Base-by-base conservation (phyloP, 2,113 vertebrate genomes). In the Carlito syrichta region DNA sequence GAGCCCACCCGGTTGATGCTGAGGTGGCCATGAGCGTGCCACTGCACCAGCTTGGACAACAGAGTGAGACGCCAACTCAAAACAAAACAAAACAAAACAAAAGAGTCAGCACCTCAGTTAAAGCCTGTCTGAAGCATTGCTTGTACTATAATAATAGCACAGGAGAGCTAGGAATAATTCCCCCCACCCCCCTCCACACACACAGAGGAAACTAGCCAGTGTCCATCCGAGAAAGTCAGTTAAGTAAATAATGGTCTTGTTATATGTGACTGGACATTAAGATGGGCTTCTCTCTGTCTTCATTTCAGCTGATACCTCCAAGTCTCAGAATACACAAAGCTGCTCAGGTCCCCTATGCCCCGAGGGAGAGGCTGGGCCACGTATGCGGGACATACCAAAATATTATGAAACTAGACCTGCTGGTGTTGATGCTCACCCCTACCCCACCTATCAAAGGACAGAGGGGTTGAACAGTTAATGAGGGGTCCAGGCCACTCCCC, bases 401-500 rank as follows among this genome's bases (percentile, higher is more conserved):
- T 25, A 27, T n/a, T 12, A 4, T 35, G 35, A 77, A 69, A 40
- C 50, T 13, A 50, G 19, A 62, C 56, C 43, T 68, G 25, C 63
- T 12, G 73, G 9, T 35, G 23, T 54, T 30, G 30, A 2, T 8
- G 35, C 19, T 81, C 63, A 77, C 23, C 9, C 17, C 48, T n/a
- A 27, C 19, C 58, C 63, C 19, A 14, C 58, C 74, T n/a, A 22
- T 25, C 12, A 60, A 69, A 66, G 8, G 43, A 40, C 63, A 66
- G 56, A 63, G 38, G 54, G 45, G 27, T 12, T 38, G 17, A 32
- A 13, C 35, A 45, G 43, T 25, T 62, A 62, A 2, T 52, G 68
- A 63, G 20, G 35, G 2, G 38, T 73, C 48, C 10, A 30, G 25
- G 0, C 16, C 13, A 5, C 13, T 56, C 77, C 2, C 1, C 2